Conservation (phyloP, 1,140 invertebrate genomes). For the Aphidius gifuensis region DNA sequence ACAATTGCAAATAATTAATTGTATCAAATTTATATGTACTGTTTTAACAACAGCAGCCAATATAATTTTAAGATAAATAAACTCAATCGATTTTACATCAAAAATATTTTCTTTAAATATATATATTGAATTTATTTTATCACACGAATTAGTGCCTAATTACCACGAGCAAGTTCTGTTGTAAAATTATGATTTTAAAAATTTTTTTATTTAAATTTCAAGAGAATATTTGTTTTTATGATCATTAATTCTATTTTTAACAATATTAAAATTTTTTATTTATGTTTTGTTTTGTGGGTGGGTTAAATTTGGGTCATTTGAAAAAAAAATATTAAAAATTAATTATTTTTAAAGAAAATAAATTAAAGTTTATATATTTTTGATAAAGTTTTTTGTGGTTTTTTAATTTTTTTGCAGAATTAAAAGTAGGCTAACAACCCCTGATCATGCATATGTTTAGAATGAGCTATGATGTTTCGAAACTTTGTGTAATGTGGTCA, state of each 20-base stretch:
- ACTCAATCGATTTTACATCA: constrained; percentile 6
- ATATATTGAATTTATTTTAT: not conserved
- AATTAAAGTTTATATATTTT: too few relatives aligned
- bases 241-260: too few relatives aligned
- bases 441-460: not conserved
- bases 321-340: not conserved
- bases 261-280: too few relatives aligned
- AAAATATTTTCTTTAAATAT: not conserved
- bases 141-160: constrained; percentile 11
- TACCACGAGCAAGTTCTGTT: not conserved
- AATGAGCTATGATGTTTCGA: constrained; percentile 6
- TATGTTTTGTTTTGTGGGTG: not conserved
- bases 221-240: not conserved
- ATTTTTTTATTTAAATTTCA: not conserved
- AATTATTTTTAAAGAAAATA: too few relatives aligned
- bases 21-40: not conserved
- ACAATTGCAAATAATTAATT: constrained; percentile 5
- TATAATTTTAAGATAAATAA: too few relatives aligned
- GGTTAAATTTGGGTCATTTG: not conserved
- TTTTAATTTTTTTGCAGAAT: not conserved
- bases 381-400: too few relatives aligned
- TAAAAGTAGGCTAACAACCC: constrained; percentile 10
- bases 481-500: too few relatives aligned
- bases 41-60: not conserved
- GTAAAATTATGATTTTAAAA: not conserved